Evolutionary conservation across 1,140 invertebrate species (phyloP), one percentile per base, ranked within the genome.

Genomic region (Drosophila tristis): DNA sequence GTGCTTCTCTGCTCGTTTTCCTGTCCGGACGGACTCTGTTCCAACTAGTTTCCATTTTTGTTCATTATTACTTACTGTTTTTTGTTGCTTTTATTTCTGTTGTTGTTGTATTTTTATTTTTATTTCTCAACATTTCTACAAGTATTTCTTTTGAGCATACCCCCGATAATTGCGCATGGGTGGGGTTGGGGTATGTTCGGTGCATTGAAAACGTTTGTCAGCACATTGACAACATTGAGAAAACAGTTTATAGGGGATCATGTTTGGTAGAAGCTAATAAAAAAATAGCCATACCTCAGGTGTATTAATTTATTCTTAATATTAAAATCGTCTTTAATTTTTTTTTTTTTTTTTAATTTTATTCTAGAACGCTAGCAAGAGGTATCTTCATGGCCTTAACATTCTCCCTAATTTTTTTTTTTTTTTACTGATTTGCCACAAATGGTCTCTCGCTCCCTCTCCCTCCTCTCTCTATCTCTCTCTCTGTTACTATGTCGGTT

Each of bases 21-120:
- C 35, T 13, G 35, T 39, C 31, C 4, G 35, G 75, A 75, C 61
- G 2, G 23, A 23, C 23, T 54, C 45, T 48, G 62, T 76, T 60
- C 62, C 72, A 76, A 76, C 74, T 77, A 77, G 74, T 77, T 77
- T 70, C 74, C 74, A 77, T 77, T 77, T 86, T 87, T 82, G 82
- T 86, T 86, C 82, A 87, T 87, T 86, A 78, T 81, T 87, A 82
- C 74, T 86, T 82, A 66, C 25, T 74, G 63, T 62, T 74, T 67
- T 53, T 61, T 45, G 35, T 63, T 45, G n/a, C 78, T 65, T 59
- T 74, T 74, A 55, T 86, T 87, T 86, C 82, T 74, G 35, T 26
- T 42, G 26, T 58, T 58, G 31, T 44, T 53, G 31, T 6, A 29
- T 39, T 39, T 13, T 39, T 5, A 13, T 82, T 65, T 59, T 74